phyloP scores from a whole-genome alignment of 2,888 invertebrate species.

The Euplagia quadripunctaria region DNA sequence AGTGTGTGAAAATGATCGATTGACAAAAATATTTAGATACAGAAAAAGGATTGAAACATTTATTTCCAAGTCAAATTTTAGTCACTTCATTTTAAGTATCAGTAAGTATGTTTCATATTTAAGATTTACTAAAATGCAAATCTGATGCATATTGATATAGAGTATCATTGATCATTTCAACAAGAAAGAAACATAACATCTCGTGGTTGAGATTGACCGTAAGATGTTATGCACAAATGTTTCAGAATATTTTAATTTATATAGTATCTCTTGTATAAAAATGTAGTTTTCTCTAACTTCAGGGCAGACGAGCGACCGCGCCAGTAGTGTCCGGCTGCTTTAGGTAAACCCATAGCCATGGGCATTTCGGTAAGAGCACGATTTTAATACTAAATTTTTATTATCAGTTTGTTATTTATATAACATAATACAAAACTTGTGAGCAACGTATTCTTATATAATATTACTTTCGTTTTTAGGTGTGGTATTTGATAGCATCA shows the following conservation, averaged over 20 bases:
- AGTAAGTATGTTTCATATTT: too few relatives aligned
- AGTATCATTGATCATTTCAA: neutral
- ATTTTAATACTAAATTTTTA: constrained; percentile 1
- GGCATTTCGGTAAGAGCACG: constrained; percentile 60
- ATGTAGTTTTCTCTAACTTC: constrained; percentile 59
- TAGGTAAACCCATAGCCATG: constrained; percentile 60
- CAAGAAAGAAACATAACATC: neutral
- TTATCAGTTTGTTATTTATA: neutral
- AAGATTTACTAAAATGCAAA: too few relatives aligned
- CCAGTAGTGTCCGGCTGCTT: constrained; percentile 55
- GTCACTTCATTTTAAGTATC: too few relatives aligned
- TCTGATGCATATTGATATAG: neutral
- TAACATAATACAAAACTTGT: neutral
- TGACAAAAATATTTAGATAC: too few relatives aligned
- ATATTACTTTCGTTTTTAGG: constrained; percentile 57
- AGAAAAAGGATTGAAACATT: too few relatives aligned
- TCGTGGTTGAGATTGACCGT: neutral
- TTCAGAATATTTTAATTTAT: constrained; percentile 60
- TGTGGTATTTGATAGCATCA: constrained; percentile 56
- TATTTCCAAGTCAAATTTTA: too few relatives aligned
- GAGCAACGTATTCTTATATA: constrained; percentile 1
- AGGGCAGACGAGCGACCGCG: constrained; percentile 59
- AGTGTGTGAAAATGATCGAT: too few relatives aligned
- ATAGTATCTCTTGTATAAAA: constrained; percentile 69
- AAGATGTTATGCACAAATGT: constrained; percentile 55